A percentile compares a stretch with the other conserved stretches of the same genome.
Evolutionary conservation across 2,113 vertebrate genomes (phyloP).

Genomic region (Strigops habroptila): DNA sequence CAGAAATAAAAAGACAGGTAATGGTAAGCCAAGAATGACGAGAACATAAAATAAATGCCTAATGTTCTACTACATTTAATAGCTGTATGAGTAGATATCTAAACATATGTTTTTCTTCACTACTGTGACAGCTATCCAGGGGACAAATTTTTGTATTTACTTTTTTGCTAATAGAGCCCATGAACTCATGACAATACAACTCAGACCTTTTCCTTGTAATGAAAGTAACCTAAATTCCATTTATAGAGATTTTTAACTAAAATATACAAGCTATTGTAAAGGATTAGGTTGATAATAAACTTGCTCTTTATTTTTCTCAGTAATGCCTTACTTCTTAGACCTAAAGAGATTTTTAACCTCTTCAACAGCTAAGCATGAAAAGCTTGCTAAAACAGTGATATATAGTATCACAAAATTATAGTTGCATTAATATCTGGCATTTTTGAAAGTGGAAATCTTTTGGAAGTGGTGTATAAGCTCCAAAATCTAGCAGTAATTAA

Average conservation of each 20-base stretch:
- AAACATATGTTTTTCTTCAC: neutral
- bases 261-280: neutral
- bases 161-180: neutral
- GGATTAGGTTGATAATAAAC: neutral
- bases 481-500: neutral
- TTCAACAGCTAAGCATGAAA: neutral
- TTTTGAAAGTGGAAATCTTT: neutral
- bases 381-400: neutral
- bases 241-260: neutral
- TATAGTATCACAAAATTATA: neutral
- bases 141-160: neutral
- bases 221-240: neutral
- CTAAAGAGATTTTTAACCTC: neutral
- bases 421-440: neutral
- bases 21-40: conserved; percentile 36
- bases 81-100: neutral
- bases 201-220: neutral
- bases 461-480: neutral
- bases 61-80: neutral
- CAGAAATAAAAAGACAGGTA: conserved; percentile 64
- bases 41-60: neutral
- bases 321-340: neutral
- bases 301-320: neutral
- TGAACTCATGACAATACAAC: neutral
- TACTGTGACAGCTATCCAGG: neutral